Evolutionary conservation across 2,113 vertebrate species (phyloP).

Genomic region (Aldabrachelys gigantea): DNA sequence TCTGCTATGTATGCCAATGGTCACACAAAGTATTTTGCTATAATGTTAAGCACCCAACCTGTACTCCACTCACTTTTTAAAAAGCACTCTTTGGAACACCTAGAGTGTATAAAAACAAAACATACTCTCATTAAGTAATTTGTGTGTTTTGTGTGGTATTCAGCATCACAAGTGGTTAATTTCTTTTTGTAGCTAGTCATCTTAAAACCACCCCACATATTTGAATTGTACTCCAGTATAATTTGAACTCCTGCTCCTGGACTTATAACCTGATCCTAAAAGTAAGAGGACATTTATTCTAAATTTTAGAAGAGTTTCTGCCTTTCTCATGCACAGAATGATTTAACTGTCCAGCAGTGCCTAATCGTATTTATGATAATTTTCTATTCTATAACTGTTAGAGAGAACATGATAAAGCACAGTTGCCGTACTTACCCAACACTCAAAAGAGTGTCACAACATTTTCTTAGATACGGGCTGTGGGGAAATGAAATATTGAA

Average conservation of each 20-base stretch:
- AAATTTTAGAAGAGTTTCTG: neutral
- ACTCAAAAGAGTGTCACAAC: neutral
- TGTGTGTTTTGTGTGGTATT: neutral
- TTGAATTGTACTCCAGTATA: neutral
- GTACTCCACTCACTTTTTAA: neutral
- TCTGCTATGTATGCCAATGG: neutral
- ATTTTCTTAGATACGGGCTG: neutral
- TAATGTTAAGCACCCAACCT: neutral
- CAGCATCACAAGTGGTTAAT: accelerated
- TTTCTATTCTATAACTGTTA: neutral
- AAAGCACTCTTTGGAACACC: neutral
- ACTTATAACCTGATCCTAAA: neutral
- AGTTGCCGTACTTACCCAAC: neutral
- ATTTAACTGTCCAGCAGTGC: constrained; percentile 11
- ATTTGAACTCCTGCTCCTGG: neutral
- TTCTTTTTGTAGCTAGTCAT: neutral
- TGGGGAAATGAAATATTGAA: neutral
- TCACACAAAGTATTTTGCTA: neutral
- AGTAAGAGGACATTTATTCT: neutral
- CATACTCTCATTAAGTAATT: neutral
- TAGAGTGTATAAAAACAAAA: neutral
- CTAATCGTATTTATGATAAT: constrained; percentile 4
- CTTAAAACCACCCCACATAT: neutral
- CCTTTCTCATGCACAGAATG: constrained; percentile 20
- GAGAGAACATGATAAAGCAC: neutral